phyloP scores from a whole-genome alignment of 2,888 invertebrate genomes.

The Tenthredo livida region DNA sequence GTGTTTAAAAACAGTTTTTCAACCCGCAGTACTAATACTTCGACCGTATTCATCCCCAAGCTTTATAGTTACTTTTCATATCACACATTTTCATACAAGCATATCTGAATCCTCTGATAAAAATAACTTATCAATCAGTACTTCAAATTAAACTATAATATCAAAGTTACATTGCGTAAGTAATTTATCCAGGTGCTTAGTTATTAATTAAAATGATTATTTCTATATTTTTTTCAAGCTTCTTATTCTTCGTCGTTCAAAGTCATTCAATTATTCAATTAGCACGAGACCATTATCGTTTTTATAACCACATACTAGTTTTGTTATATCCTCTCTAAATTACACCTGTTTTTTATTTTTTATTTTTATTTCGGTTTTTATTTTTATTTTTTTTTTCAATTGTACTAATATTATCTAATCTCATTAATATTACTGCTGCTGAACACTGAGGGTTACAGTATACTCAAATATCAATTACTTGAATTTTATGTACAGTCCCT shows the following conservation, averaged over 20 bases:
- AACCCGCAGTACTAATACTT: slow-evolving; percentile 6
- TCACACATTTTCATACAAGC: neutral
- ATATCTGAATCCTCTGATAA: neutral
- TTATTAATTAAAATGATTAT: neutral
- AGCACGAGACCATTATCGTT: slow-evolving; percentile 2
- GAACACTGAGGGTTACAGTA: slow-evolving; percentile 30
- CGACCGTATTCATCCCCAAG: slow-evolving; percentile 17
- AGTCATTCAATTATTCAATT: neutral
- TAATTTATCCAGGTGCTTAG: neutral
- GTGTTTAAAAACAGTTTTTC: slow-evolving; percentile 15
- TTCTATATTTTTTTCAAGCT: neutral
- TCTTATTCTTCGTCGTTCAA: neutral
- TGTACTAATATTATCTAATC: neutral
- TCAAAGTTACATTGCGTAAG: neutral
- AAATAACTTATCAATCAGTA: neutral
- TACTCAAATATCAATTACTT: neutral
- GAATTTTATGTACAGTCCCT: neutral
- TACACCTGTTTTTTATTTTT: neutral
- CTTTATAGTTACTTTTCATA: neutral
- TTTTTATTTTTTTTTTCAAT: neutral
- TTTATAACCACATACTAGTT: neutral
- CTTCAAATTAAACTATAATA: neutral
- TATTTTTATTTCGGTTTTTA: too few species aligned
- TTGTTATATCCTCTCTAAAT: neutral
- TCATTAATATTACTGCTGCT: slow-evolving; percentile 24